A percentile compares a stretch with the other conserved stretches of the same genome.
These are phyloP conservation scores for Heliothis peltigera DNA, from an alignment of 2,888 invertebrate species.

Conservation along the genomic window DNA sequence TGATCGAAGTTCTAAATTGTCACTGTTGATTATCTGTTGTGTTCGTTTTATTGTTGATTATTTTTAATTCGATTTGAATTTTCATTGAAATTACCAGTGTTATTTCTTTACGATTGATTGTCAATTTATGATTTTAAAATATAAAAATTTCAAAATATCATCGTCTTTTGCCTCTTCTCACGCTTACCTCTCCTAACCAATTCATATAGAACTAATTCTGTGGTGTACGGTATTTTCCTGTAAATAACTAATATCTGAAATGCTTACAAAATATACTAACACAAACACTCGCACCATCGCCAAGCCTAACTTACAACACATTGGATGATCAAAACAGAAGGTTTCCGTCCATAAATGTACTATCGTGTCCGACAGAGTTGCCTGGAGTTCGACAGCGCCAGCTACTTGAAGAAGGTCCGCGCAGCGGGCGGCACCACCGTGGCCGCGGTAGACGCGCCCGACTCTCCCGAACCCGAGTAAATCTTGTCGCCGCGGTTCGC, in stretches of 20 bases:
- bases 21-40: constrained; percentile 68
- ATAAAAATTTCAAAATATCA: constrained; percentile 76
- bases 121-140: constrained; percentile 80
- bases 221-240: constrained; percentile 47
- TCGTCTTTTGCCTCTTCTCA: constrained; percentile 79
- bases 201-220: constrained; percentile 25
- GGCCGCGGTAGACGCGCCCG: constrained; percentile 83
- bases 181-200: constrained; percentile 71
- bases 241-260: constrained; percentile 42
- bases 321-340: constrained; percentile 24
- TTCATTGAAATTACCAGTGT: constrained; percentile 81
- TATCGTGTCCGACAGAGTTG: constrained; percentile 82
- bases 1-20: constrained; percentile 66
- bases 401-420: constrained; percentile 85
- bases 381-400: constrained; percentile 89
- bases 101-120: constrained; percentile 73
- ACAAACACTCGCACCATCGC: constrained; percentile 23
- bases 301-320: constrained; percentile 16
- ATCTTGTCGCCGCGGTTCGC: constrained; percentile 46
- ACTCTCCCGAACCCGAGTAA: constrained; percentile 88
- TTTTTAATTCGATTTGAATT: constrained; percentile 77
- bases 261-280: constrained; percentile 48
- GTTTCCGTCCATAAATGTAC: constrained; percentile 56
- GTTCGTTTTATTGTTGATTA: constrained; percentile 69
- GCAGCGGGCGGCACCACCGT: constrained; percentile 82